Conservation (phyloP, 2,113 vertebrate species). For the Philantomba maxwellii region DNA sequence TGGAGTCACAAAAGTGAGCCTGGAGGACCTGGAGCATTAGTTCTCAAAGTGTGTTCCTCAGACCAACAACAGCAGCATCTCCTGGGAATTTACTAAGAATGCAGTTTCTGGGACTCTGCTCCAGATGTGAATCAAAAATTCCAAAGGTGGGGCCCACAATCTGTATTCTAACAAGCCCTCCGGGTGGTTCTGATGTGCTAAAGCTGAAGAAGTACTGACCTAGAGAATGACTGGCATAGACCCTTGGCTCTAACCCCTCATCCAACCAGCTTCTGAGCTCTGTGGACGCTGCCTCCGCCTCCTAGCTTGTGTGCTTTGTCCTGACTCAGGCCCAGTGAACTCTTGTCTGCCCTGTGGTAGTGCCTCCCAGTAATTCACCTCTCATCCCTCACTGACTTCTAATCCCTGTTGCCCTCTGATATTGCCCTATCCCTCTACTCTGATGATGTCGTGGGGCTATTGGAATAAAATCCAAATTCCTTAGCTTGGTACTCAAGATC, state of each 20-base stretch:
- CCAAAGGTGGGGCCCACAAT: not conserved
- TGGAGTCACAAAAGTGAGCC: not conserved
- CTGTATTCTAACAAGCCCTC: not conserved
- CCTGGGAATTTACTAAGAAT: not conserved
- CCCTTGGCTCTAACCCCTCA: not conserved
- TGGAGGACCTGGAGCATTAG: not conserved
- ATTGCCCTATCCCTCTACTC: not conserved
- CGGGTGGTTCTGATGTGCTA: not conserved
- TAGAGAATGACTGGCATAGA: not conserved
- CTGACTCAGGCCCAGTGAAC: not conserved
- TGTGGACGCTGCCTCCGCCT: not conserved
- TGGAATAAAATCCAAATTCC: not conserved
- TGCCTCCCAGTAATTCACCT: not conserved
- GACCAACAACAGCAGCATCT: not conserved
- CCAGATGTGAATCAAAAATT: not conserved
- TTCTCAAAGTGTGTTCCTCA: not conserved
- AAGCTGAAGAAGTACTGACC: not conserved
- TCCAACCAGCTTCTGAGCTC: not conserved
- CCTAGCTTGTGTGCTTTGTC: not conserved
- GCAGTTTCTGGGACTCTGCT: not conserved
- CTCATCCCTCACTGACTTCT: not conserved
- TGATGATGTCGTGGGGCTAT: not conserved
- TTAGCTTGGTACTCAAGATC: not conserved
- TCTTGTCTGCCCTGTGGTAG: not conserved
- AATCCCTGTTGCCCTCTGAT: not conserved